phyloP scores from a whole-genome alignment of 2,888 invertebrate species.

The Nomada ruficornis region DNA sequence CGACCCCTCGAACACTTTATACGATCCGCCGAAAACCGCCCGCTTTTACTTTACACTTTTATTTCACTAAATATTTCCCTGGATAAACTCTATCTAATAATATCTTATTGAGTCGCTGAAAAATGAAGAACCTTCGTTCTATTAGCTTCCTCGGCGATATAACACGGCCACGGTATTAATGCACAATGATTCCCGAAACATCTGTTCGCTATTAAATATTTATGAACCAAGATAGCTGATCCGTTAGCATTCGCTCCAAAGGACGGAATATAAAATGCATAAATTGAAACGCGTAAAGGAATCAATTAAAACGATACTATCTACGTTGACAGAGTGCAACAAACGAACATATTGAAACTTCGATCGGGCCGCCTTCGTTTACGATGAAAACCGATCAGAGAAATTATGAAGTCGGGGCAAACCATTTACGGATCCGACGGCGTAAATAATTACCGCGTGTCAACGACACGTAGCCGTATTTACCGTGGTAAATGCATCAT shows the following conservation, averaged over 20 bases:
- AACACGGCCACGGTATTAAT: too few relatives aligned
- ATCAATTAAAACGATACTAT: background rate
- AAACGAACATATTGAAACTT: background rate
- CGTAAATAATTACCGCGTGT: constrained; percentile 67
- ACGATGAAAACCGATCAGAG: constrained; percentile 40
- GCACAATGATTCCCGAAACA: too few relatives aligned
- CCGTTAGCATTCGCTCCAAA: too few relatives aligned
- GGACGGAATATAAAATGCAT: too few relatives aligned
- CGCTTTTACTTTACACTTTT: background rate
- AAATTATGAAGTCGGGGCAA: constrained; percentile 45
- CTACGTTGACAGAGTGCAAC: background rate
- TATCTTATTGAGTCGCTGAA: too few relatives aligned
- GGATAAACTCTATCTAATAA: background rate
- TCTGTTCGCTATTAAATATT: too few relatives aligned
- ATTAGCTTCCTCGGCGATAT: too few relatives aligned
- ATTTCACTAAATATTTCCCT: background rate
- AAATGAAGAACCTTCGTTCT: too few relatives aligned
- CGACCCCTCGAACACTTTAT: background rate
- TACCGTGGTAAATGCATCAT: constrained; percentile 65
- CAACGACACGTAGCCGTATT: constrained; percentile 56
- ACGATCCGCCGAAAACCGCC: background rate
- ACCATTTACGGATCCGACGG: constrained; percentile 59
- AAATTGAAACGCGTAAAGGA: too few relatives aligned
- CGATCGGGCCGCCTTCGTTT: background rate
- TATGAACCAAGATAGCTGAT: too few relatives aligned